Evolutionary conservation across 1,140 invertebrate species (phyloP).

Genomic region (Probaryconus sp.): DNA sequence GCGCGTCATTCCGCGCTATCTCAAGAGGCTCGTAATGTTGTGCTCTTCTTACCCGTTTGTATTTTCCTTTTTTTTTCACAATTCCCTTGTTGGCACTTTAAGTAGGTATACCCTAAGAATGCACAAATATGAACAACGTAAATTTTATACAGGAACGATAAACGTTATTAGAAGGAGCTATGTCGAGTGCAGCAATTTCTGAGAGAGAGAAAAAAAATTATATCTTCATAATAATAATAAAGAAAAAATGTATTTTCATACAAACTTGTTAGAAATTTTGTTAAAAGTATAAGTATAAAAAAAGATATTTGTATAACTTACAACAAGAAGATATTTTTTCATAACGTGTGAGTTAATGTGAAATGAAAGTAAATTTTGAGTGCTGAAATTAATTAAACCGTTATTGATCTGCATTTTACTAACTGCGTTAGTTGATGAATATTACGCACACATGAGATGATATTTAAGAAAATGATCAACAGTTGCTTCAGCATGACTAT

Average conservation of each 20-base stretch:
- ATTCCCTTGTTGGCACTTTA: slow-evolving; percentile 55
- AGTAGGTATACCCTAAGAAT: slow-evolving; percentile 44
- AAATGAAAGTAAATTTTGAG: slow-evolving; percentile 4
- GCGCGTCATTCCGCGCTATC: slow-evolving; percentile 36
- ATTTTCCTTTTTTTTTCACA: slow-evolving; percentile 38
- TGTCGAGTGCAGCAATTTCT: too few relatives aligned
- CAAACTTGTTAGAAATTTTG: too few relatives aligned
- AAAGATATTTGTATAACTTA: too few relatives aligned
- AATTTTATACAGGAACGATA: slow-evolving; percentile 21
- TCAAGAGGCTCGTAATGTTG: slow-evolving; percentile 56
- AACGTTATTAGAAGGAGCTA: slow-evolving; percentile 8
- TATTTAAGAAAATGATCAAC: slow-evolving; percentile 5
- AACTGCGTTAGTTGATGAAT: not conserved
- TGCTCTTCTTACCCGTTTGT: slow-evolving; percentile 50
- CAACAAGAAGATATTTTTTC: too few relatives aligned
- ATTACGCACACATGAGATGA: slow-evolving; percentile 12
- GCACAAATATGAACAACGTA: slow-evolving; percentile 44
- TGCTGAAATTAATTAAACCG: slow-evolving; percentile 11
- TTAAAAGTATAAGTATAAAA: too few relatives aligned
- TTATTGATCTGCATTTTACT: slow-evolving; percentile 5
- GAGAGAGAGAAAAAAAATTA: too few relatives aligned
- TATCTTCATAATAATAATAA: too few relatives aligned
- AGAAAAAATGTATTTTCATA: too few relatives aligned
- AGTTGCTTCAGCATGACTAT: slow-evolving; percentile 28
- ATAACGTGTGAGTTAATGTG: too few relatives aligned